Conservation (phyloP, 2,113 vertebrate species). For the Tylochromis polylepis region DNA sequence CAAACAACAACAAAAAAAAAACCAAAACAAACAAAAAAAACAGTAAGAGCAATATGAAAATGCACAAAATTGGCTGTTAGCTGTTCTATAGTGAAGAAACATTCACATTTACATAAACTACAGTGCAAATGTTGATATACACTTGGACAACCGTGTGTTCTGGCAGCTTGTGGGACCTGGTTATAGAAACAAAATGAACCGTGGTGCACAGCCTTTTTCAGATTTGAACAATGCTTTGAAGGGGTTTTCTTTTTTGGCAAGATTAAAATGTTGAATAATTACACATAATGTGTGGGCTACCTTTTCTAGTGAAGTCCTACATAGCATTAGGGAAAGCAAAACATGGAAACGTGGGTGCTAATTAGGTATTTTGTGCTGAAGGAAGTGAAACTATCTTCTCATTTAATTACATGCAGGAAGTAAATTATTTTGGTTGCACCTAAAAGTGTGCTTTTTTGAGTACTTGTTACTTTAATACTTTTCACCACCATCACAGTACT, state of each 20-base stretch:
- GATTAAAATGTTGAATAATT: neutral
- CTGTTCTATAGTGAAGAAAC: neutral
- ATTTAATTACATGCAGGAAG: neutral
- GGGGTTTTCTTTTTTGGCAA: neutral
- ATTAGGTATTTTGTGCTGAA: constrained; percentile 1
- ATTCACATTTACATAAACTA: neutral
- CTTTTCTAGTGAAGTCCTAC: neutral
- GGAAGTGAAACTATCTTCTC: neutral
- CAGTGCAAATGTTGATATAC: neutral
- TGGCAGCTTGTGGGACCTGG: neutral
- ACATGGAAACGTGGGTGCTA: neutral
- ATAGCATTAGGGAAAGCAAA: neutral
- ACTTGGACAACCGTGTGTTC: neutral
- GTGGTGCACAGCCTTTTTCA: neutral
- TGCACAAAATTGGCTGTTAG: neutral
- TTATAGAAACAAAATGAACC: neutral
- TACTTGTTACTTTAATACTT: neutral
- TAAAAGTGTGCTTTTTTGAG: neutral
- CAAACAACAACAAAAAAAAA: neutral
- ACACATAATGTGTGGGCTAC: neutral
- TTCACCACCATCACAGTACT: neutral
- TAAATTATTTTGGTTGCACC: neutral
- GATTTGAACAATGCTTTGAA: neutral
- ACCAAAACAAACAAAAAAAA: neutral
- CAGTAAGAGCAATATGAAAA: neutral